These are phyloP conservation scores for Sepioteuthis lessoniana DNA, from an alignment of 2,888 invertebrate genomes.

Conservation along the genomic window DNA sequence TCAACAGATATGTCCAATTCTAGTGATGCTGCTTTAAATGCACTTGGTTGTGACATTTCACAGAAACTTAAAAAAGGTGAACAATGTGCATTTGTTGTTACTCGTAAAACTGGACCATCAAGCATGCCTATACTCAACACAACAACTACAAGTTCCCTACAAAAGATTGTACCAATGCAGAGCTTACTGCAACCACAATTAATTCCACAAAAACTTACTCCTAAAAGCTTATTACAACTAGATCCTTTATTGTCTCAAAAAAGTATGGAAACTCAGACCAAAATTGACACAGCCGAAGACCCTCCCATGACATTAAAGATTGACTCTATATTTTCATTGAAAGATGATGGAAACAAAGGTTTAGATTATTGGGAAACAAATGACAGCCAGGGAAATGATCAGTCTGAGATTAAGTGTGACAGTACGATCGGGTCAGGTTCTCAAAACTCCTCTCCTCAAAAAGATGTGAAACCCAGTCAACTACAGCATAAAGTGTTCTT, in stretches of 20 bases:
- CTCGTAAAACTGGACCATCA: neutral
- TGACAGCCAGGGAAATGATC: neutral
- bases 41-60: neutral
- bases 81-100: neutral
- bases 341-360: neutral
- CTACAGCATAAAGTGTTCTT: too few relatives aligned
- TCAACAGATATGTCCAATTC: neutral
- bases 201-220: neutral
- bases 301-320: slow-evolving; percentile 37
- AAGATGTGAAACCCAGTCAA: neutral
- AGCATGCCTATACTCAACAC: neutral
- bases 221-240: neutral
- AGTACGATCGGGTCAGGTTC: neutral
- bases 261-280: neutral
- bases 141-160: neutral
- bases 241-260: neutral
- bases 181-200: neutral
- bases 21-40: neutral
- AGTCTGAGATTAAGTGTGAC: neutral
- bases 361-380: neutral
- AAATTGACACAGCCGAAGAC: neutral
- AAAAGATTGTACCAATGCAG: neutral
- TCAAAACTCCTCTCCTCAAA: neutral
- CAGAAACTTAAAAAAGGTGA: neutral
- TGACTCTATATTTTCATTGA: slow-evolving; percentile 24